These are phyloP conservation scores for Panzeria rudis DNA, from an alignment of 2,888 invertebrate genomes.

Conservation along the genomic window DNA sequence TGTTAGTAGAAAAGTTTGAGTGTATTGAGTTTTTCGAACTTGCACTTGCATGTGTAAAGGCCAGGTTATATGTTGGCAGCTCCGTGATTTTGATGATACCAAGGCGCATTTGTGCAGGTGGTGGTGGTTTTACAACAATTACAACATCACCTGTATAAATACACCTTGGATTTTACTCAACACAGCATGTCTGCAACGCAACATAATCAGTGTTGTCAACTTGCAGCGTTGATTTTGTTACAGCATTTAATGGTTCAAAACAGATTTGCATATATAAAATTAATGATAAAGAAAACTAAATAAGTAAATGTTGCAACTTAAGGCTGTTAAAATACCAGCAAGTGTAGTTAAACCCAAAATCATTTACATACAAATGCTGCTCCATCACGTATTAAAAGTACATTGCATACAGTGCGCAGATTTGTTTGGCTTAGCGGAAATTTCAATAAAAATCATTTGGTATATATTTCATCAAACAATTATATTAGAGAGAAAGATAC, in stretches of 20 bases:
- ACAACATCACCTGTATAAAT: too few relatives aligned
- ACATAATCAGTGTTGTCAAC: neutral
- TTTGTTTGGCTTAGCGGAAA: conserved; percentile 68
- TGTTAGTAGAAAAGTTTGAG: too few relatives aligned
- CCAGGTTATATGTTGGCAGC: too few relatives aligned
- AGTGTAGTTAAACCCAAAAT: conserved; percentile 20
- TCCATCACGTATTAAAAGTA: conserved; percentile 19
- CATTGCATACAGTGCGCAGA: conserved; percentile 49
- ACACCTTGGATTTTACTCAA: too few relatives aligned
- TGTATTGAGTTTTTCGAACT: too few relatives aligned
- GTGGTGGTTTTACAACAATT: too few relatives aligned
- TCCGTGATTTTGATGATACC: too few relatives aligned
- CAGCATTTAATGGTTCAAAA: neutral
- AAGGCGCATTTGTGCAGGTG: too few relatives aligned
- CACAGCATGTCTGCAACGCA: too few relatives aligned
- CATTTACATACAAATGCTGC: conserved; percentile 17
- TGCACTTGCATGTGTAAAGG: too few relatives aligned
- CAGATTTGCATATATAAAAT: neutral
- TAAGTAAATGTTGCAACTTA: neutral
- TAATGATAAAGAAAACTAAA: neutral
- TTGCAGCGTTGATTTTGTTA: too few relatives aligned
- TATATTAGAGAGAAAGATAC: conserved; percentile 57
- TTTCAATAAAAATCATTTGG: conserved; percentile 71
- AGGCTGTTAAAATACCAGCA: conserved; percentile 11
- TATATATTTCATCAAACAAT: conserved; percentile 68